phyloP scores from a whole-genome alignment of 2,888 invertebrate species.

The Sphaerophoria rueppellii region DNA sequence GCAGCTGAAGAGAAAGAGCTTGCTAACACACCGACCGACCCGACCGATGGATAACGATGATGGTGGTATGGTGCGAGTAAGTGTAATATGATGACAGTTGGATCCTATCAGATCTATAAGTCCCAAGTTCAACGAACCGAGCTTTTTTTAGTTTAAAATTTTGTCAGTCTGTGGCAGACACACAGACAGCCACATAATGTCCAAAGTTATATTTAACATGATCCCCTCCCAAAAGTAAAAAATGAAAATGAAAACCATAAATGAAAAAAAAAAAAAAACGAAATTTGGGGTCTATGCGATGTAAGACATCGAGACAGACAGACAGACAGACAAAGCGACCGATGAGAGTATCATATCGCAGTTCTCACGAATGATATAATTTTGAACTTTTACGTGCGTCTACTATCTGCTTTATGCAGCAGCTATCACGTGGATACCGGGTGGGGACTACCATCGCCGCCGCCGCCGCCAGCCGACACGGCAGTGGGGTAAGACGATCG shows the following conservation, averaged over 20 bases:
- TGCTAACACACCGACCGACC: constrained; percentile 55
- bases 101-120: constrained; percentile 68
- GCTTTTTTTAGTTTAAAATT: constrained; percentile 61
- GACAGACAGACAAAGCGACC: too few relatives aligned
- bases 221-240: constrained; percentile 29
- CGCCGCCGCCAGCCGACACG: too few relatives aligned
- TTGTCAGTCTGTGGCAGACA: constrained; percentile 57
- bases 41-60: constrained; percentile 69
- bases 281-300: constrained; percentile 57
- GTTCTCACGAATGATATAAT: constrained; percentile 46
- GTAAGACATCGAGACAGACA: neutral
- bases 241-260: constrained; percentile 44
- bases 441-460: too few relatives aligned
- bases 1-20: constrained; percentile 62
- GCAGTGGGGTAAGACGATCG: too few relatives aligned
- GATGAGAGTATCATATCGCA: constrained; percentile 38
- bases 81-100: constrained; percentile 73
- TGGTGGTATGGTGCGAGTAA: constrained; percentile 55
- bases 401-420: constrained; percentile 25
- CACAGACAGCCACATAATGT: constrained; percentile 25
- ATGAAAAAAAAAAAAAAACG: constrained; percentile 29
- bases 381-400: constrained; percentile 40
- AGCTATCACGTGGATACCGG: constrained; percentile 37
- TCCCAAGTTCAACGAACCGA: constrained; percentile 68
- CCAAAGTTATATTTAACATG: constrained; percentile 40